A percentile compares a stretch with the other conserved stretches of the same genome.
Conservation (phyloP, 2,797 vertebrate genomes). For the Gallirallus australis region DNA sequence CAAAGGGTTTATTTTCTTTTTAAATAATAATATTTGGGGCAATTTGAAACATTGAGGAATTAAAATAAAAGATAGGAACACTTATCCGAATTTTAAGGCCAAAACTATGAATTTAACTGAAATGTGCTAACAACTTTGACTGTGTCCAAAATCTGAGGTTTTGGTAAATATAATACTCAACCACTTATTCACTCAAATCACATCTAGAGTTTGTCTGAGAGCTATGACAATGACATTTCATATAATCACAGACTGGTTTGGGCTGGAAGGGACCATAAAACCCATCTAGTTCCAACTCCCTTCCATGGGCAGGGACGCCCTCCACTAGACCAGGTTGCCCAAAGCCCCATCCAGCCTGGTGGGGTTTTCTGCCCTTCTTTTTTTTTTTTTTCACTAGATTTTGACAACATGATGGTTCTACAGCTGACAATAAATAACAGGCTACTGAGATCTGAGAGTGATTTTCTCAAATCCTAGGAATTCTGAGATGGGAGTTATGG, state of each 20-base stretch:
- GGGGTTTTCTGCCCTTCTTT: background rate
- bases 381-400: background rate
- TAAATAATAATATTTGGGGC: background rate
- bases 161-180: background rate
- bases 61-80: background rate
- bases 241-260: too few species aligned
- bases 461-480: slow-evolving; percentile 33
- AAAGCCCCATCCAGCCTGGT: too few species aligned
- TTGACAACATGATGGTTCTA: background rate
- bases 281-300: too few species aligned
- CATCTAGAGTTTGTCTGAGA: background rate
- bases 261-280: too few species aligned
- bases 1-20: background rate
- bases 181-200: background rate
- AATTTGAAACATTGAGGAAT: background rate
- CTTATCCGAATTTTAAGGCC: background rate
- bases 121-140: background rate
- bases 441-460: background rate
- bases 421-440: background rate
- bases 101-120: background rate
- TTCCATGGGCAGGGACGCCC: too few species aligned
- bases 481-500: background rate
- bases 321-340: too few species aligned
- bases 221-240: background rate
- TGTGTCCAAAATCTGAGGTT: background rate